phyloP scores from a whole-genome alignment of 1,140 invertebrate genomes.

The Pseudoatta argentina region DNA sequence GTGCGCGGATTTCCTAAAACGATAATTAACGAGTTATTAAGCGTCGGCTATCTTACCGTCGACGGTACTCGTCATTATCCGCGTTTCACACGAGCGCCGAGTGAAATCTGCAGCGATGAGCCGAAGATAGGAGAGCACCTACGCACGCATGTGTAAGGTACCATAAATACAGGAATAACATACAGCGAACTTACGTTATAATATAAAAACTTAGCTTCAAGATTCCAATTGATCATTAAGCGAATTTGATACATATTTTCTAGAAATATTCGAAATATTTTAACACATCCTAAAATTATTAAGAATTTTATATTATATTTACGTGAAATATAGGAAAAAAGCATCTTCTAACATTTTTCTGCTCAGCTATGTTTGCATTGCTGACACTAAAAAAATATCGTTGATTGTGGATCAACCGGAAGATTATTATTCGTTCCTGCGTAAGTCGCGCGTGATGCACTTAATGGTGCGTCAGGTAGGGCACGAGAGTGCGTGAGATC shows the following conservation, averaged over 20 bases:
- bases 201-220: background rate
- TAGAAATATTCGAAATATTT: background rate
- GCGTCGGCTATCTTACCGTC: slow-evolving; percentile 79
- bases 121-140: slow-evolving; percentile 57
- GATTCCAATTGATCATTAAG: background rate
- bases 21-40: slow-evolving; percentile 87
- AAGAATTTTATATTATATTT: background rate
- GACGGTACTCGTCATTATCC: slow-evolving; percentile 75
- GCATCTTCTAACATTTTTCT: background rate
- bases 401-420: background rate
- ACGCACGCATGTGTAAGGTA: background rate
- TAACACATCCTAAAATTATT: background rate
- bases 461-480: slow-evolving; percentile 45
- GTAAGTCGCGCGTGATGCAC: slow-evolving; percentile 67
- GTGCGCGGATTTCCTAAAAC: slow-evolving; percentile 86
- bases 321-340: background rate
- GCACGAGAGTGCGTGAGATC: slow-evolving; percentile 62
- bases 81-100: slow-evolving; percentile 80
- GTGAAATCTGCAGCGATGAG: slow-evolving; percentile 75
- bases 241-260: background rate
- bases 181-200: background rate
- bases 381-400: background rate
- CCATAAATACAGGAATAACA: background rate
- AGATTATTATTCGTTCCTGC: slow-evolving; percentile 19
- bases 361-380: background rate